These are phyloP conservation scores for Fistularia commersonii DNA, from an alignment of 2,797 vertebrate genomes.

Conservation along the genomic window DNA sequence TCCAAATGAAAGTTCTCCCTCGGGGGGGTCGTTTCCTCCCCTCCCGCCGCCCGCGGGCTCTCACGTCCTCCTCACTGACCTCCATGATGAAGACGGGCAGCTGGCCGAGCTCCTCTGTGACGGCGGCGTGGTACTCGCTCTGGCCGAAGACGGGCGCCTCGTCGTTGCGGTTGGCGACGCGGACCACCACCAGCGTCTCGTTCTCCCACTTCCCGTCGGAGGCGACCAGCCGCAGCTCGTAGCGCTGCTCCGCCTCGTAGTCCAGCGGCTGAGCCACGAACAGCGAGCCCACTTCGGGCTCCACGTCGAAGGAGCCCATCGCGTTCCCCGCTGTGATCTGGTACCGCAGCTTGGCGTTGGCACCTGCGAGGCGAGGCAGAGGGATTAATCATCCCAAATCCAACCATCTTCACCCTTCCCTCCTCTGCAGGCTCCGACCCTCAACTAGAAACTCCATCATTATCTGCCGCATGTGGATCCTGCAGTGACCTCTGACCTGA, in stretches of 20 bases:
- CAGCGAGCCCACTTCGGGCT: constrained; percentile 86
- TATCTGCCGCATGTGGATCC: no score
- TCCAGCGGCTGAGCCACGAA: constrained; percentile 85
- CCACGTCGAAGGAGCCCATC: constrained; percentile 83
- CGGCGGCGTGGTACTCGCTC: constrained; percentile 86
- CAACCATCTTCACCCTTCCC: no score
- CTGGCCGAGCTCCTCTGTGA: constrained; percentile 83
- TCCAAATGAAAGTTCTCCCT: no score
- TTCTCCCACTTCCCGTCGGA: constrained; percentile 93
- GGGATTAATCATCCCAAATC: neutral
- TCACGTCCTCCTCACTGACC: constrained; percentile 53
- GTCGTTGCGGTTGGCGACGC: constrained; percentile 87
- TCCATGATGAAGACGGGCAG: constrained; percentile 86
- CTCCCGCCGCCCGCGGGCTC: neutral
- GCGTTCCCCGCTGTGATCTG: constrained; percentile 87
- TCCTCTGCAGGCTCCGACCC: no score
- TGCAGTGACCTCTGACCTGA: no score
- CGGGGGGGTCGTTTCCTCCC: neutral
- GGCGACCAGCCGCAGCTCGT: constrained; percentile 84
- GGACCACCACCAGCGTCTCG: constrained; percentile 78
- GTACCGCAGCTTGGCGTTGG: constrained; percentile 87
- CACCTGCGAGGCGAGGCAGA: constrained; percentile 62
- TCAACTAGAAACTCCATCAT: no score
- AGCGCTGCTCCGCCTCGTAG: constrained; percentile 75
- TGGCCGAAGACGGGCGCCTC: constrained; percentile 86